phyloP scores from a whole-genome alignment of 2,113 vertebrate genomes.

The Oxygymnocypris stewartii region DNA sequence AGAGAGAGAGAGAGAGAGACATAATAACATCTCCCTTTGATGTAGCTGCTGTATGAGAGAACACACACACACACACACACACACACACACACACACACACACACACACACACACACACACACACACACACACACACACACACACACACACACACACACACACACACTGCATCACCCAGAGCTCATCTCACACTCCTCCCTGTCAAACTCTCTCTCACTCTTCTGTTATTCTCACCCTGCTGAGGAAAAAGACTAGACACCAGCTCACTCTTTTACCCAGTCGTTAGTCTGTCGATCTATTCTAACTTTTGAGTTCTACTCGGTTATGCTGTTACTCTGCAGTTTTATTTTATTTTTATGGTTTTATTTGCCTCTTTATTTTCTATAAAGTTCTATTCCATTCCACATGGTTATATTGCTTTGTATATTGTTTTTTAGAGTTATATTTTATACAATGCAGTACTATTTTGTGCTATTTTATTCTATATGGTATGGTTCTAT shows the following conservation, averaged over 20 bases:
- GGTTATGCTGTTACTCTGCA: not conserved
- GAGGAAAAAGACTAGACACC: not conserved
- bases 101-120: not conserved
- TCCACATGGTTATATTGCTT: not conserved
- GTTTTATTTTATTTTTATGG: too few species aligned
- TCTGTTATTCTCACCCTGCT: not conserved
- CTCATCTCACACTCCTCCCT: not conserved
- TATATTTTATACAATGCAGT: not conserved
- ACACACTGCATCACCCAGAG: not conserved
- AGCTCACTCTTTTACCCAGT: not conserved
- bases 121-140: not conserved
- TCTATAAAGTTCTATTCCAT: not conserved
- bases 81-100: not conserved
- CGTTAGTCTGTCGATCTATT: not conserved
- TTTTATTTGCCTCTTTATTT: not conserved
- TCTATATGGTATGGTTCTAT: not conserved
- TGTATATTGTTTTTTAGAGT: not conserved
- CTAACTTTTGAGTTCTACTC: not conserved
- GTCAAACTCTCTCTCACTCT: not conserved
- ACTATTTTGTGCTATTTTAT: not conserved
- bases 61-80: not conserved
- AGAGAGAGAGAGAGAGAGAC: not conserved
- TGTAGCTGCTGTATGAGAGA: constrained; percentile 3
- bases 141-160: not conserved
- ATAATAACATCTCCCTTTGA: constrained; percentile 29